Percentiles rank a stretch among this genome's conserved stretches.
phyloP scores from a whole-genome alignment of 1,140 invertebrate genomes.

The Drosophila dunni region DNA sequence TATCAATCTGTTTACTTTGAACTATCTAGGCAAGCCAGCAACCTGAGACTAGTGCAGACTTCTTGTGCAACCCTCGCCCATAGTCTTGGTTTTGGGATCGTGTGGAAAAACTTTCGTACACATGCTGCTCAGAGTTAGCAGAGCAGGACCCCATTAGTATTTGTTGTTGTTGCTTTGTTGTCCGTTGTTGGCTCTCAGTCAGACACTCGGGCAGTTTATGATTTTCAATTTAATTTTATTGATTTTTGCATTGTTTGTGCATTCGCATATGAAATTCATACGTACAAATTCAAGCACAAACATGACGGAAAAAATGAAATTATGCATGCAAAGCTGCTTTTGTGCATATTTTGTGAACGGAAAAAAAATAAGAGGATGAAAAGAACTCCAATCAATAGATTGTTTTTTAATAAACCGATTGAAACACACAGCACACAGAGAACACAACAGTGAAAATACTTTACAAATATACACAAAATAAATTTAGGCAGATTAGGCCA shows the following conservation, averaged over 20 bases:
- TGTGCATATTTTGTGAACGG: conserved; percentile 1
- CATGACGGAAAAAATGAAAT: conserved; percentile 25
- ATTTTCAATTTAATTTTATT: conserved; percentile 79
- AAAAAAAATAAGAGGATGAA: conserved; percentile 46
- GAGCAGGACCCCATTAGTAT: conserved; percentile 21
- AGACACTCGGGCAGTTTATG: conserved; percentile 35
- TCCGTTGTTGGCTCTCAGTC: conserved; percentile 3
- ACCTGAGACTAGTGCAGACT: not conserved
- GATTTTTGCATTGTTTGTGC: conserved; percentile 69
- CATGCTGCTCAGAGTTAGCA: conserved; percentile 19
- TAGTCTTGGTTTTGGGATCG: not conserved
- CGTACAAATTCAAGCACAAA: conserved; percentile 17
- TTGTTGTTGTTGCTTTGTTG: conserved; percentile 1
- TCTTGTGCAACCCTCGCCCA: not conserved
- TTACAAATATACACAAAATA: not conserved
- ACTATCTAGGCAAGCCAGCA: not conserved
- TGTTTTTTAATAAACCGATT: conserved; percentile 58
- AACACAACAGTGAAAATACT: conserved; percentile 1
- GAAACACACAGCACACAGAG: conserved; percentile 7
- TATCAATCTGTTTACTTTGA: not conserved
- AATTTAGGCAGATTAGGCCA: conserved; percentile 55
- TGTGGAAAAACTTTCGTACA: conserved; percentile 31
- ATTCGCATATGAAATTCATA: conserved; percentile 60
- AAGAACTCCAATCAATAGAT: conserved; percentile 62
- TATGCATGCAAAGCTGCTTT: conserved; percentile 72